Base-by-base conservation (phyloP, 2,797 vertebrate species). In the Nyctalus aviator region DNA sequence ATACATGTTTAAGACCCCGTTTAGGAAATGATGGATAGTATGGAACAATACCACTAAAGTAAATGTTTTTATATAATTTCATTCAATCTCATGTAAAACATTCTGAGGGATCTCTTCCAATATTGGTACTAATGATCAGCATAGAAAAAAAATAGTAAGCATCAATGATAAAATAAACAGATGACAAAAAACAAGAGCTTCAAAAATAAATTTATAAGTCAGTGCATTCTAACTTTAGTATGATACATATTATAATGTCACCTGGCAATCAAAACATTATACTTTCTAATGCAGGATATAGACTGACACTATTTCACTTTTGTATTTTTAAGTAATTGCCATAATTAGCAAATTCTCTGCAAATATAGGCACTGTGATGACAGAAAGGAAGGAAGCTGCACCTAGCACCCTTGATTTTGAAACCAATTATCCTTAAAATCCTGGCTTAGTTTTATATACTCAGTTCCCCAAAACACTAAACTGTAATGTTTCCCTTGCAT, bases 271-370 rank as follows among this genome's bases (percentile, higher is more conserved):
- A 32, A 30, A 3, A 5, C 13, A 20, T 84, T 81, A 37, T 14
- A 50, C 48, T 83, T 73, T 81, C 72, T 84, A 68, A 48, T 79
- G 5, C 2, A 6, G 62, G 44, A 13, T 64, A 46, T 14, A 32
- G 30, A 48, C 20, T 53, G 30, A 62, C 18, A 84, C 17, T 10
- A n/a, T 78, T 85, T 90, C 11, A 53, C 66, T 75, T 90, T 53
- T 79, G 18, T 75, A 32, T 64, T 93, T 93, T 88, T 79, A 81
- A 41, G 88, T 76, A 85, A 44, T 46, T 88, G 13, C 69, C 66
- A 93, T 2, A 79, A 72, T 84, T 87, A 87, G 8, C 5, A 84
- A 88, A 64, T 84, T 77, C 11, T 73, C 17, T 86, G 69, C 55
- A 86, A 82, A 62, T 18, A 88, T 48, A 75, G 53, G 75, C 25